Percentiles rank a stretch among this genome's conserved stretches.
Conservation (phyloP, 2,797 vertebrate genomes). For the Pipistrellus nathusii region DNA sequence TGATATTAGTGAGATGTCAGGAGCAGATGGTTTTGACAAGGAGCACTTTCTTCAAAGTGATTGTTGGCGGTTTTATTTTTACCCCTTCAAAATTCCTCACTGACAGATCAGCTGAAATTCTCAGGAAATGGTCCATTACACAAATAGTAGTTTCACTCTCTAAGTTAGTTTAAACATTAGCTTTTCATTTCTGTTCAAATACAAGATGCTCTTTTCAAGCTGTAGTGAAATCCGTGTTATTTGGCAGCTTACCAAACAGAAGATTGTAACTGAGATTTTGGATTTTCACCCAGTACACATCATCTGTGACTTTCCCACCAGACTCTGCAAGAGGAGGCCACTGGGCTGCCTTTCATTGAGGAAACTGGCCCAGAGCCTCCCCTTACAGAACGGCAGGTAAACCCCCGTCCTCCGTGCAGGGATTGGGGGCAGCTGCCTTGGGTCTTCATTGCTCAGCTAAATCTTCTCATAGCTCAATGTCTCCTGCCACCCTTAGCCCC, state of each 20-base stretch:
- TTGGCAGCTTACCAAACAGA: slow-evolving; percentile 43
- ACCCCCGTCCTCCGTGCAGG: not conserved
- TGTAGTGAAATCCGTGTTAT: slow-evolving; percentile 28
- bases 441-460: not conserved
- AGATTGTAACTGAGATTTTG: slow-evolving; percentile 57
- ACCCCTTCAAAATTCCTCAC: slow-evolving; percentile 56
- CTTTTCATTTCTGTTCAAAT: slow-evolving; percentile 67
- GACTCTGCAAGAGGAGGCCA: not conserved
- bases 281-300: slow-evolving; percentile 39
- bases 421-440: not conserved
- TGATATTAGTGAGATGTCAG: slow-evolving; percentile 6
- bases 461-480: not conserved
- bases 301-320: not conserved
- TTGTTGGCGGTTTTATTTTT: slow-evolving; percentile 67
- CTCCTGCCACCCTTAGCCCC: not conserved
- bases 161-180: slow-evolving; percentile 64
- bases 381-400: not conserved
- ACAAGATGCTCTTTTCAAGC: slow-evolving; percentile 51
- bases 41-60: slow-evolving; percentile 59
- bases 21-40: slow-evolving; percentile 48
- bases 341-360: not conserved
- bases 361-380: not conserved
- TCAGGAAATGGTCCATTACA: slow-evolving; percentile 67
- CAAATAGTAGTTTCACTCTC: slow-evolving; percentile 56
- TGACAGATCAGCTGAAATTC: slow-evolving; percentile 66